Conservation (phyloP, 30 jellyfish, hydroid and myxozoan genomes). For the Aurelia aurita region DNA sequence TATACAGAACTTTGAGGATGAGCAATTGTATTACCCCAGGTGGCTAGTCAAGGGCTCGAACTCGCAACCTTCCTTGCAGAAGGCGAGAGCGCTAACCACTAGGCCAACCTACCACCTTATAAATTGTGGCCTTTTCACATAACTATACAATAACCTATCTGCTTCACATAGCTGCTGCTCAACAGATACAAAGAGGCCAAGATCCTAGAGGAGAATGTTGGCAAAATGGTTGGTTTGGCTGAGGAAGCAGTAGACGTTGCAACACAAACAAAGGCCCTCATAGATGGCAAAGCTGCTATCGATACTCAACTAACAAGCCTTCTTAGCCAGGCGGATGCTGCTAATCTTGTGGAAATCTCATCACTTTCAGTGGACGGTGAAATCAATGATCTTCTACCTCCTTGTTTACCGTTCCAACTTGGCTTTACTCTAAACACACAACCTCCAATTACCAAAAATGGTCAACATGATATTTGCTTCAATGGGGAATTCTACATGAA, state of each 20-base stretch:
- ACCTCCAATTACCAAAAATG: not conserved
- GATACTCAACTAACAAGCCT: not conserved
- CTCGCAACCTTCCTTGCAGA: too few relatives aligned
- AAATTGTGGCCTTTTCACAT: too few relatives aligned
- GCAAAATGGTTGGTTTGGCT: not conserved
- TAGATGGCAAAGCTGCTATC: constrained; percentile 1
- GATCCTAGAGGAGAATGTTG: not conserved
- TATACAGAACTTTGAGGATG: too few relatives aligned
- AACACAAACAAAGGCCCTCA: not conserved
- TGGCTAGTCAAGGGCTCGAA: too few relatives aligned
- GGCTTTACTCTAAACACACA: not conserved
- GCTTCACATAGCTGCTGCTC: constrained; percentile 22
- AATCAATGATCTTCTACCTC: not conserved
- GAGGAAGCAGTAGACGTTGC: constrained; percentile 17
- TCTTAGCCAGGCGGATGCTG: not conserved
- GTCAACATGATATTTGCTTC: constrained; percentile 15
- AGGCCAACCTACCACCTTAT: too few relatives aligned
- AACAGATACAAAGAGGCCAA: constrained; percentile 36
- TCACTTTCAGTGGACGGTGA: not conserved
- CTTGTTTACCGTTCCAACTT: constrained; percentile 20
- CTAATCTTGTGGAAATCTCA: not conserved
- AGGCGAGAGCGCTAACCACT: too few relatives aligned
- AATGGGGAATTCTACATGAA: constrained; percentile 41
- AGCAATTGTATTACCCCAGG: too few relatives aligned
- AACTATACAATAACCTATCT: too few relatives aligned